A percentile compares a stretch with the other conserved stretches of the same genome.
Conservation (phyloP, 2,113 vertebrate genomes). For the Notothenia coriiceps region DNA sequence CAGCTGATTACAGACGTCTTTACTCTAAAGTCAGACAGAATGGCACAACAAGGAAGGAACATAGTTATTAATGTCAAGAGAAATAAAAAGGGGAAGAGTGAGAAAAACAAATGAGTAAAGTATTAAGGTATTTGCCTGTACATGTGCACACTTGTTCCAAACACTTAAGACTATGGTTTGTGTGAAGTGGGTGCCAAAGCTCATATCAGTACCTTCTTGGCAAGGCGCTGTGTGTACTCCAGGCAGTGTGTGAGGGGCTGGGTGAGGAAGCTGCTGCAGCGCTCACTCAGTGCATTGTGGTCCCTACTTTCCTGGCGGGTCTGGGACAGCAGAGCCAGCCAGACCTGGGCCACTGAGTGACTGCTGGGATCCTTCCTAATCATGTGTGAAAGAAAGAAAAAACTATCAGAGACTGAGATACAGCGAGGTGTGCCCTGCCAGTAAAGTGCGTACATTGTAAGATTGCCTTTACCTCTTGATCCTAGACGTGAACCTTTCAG, state of each 20-base stretch:
- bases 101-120: background rate
- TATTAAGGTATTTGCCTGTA: background rate
- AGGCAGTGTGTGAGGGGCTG: constrained; percentile 87
- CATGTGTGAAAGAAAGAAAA: background rate
- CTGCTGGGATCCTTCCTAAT: constrained; percentile 88
- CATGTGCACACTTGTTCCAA: background rate
- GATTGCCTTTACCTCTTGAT: constrained; percentile 75
- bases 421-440: background rate
- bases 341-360: constrained; percentile 86
- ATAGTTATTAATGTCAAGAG: background rate
- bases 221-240: constrained; percentile 87
- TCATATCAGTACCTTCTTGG: constrained; percentile 84
- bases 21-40: constrained; percentile 83
- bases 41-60: background rate
- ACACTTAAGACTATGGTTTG: background rate
- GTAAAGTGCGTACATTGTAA: background rate
- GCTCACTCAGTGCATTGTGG: constrained; percentile 86
- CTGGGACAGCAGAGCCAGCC: constrained; percentile 87
- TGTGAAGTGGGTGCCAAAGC: background rate
- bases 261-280: constrained; percentile 81
- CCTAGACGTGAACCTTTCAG: constrained; percentile 85
- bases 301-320: constrained; percentile 90
- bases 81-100: background rate
- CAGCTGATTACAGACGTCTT: constrained; percentile 87
- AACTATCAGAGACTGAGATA: background rate